A percentile compares a stretch with the other conserved stretches of the same genome.
These are phyloP conservation scores for Pteropus alecto DNA, from an alignment of 2,113 vertebrate genomes.

Conservation along the genomic window DNA sequence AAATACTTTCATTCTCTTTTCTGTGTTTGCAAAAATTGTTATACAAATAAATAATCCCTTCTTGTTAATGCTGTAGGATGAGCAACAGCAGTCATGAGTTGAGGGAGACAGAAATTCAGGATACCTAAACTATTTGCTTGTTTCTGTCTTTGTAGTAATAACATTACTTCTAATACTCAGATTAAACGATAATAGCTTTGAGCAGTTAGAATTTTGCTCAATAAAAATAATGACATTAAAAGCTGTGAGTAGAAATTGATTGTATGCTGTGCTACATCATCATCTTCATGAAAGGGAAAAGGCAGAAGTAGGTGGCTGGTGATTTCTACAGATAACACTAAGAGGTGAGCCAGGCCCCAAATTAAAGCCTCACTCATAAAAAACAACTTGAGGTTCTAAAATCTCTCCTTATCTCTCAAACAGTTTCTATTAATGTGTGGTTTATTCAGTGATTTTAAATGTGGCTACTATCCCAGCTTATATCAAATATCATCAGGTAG, in stretches of 20 bases:
- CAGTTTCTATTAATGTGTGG: not conserved
- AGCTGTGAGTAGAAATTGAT: not conserved
- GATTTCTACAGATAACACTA: not conserved
- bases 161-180: not conserved
- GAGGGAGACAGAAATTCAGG: not conserved
- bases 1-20: not conserved
- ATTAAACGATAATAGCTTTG: constrained; percentile 45
- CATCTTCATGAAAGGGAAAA: not conserved
- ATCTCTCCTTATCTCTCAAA: constrained; percentile 5
- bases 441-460: constrained; percentile 19
- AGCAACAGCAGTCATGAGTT: not conserved
- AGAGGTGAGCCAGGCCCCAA: not conserved
- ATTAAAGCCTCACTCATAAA: not conserved
- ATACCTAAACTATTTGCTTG: not conserved
- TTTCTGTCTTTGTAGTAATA: constrained; percentile 29
- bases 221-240: constrained; percentile 58
- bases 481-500: not conserved
- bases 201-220: constrained; percentile 17
- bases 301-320: not conserved
- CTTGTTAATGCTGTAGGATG: not conserved
- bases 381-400: not conserved
- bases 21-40: not conserved
- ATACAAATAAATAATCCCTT: not conserved
- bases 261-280: not conserved
- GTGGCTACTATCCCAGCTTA: not conserved